Percentiles rank a stretch among this genome's conserved stretches.
phyloP scores from a whole-genome alignment of 2,888 invertebrate species.

The Eupithecia exiguata region DNA sequence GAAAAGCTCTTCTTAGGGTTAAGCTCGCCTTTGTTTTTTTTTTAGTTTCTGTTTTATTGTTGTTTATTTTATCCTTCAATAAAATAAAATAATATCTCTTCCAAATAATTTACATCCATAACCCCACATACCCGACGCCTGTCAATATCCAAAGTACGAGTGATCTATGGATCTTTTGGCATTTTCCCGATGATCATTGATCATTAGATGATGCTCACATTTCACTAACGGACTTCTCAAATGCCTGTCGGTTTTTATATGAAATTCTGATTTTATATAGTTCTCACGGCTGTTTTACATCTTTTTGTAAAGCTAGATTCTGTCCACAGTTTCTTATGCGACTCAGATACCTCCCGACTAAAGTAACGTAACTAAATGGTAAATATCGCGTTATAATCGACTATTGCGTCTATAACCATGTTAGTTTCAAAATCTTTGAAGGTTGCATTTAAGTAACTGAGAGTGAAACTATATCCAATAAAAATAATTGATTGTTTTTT shows the following conservation, averaged over 20 bases:
- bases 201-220: conserved; percentile 67
- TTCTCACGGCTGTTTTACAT: not conserved
- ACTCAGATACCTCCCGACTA: no score
- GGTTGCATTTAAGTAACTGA: no score
- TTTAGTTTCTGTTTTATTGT: no score
- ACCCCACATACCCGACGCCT: conserved; percentile 58
- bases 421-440: no score
- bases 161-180: conserved; percentile 83
- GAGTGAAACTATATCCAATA: not conserved
- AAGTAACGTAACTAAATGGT: no score
- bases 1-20: no score
- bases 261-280: not conserved
- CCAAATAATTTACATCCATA: conserved; percentile 48
- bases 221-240: conserved; percentile 7
- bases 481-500: no score
- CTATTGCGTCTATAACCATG: no score
- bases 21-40: no score
- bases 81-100: conserved; percentile 33
- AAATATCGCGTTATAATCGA: no score
- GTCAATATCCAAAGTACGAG: conserved; percentile 76
- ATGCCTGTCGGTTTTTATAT: conserved; percentile 6
- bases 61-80: no score
- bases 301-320: not conserved
- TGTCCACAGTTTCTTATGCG: no score
- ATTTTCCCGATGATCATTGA: conserved; percentile 77